Conservation (phyloP, 2,797 vertebrate species). For the Cossypha niveicapilla region DNA sequence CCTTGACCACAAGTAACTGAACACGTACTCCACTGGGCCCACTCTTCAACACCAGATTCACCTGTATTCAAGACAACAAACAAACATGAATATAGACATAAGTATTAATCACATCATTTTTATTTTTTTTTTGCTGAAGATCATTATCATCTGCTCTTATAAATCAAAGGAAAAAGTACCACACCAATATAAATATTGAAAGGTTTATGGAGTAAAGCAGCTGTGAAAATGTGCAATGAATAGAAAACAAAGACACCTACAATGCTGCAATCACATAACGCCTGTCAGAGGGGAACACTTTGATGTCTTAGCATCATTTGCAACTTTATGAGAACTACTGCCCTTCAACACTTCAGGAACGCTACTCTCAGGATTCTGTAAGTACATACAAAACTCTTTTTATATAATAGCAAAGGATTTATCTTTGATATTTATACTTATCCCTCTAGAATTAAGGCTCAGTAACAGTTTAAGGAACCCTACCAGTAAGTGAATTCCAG, state of each 20-base stretch:
- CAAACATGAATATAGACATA: conserved; percentile 75
- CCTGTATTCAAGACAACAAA: conserved; percentile 94
- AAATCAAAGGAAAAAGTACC: conserved; percentile 31
- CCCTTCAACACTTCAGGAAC: conserved; percentile 10
- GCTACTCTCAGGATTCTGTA: background rate
- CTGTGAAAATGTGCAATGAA: conserved; percentile 51
- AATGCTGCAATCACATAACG: background rate
- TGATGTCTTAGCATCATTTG: background rate
- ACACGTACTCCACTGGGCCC: conserved; percentile 99
- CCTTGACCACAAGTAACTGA: conserved; percentile 99
- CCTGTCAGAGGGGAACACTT: background rate
- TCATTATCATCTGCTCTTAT: conserved; percentile 17
- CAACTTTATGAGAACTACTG: background rate
- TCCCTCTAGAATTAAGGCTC: background rate
- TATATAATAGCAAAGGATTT: background rate
- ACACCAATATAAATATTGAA: conserved; percentile 30
- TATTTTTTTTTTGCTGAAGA: background rate
- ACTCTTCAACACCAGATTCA: conserved; percentile 99
- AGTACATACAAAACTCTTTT: background rate
- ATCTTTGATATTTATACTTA: background rate
- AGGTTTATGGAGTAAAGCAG: conserved; percentile 51
- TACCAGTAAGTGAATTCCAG: background rate
- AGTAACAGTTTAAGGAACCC: background rate
- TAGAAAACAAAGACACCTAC: conserved; percentile 46
- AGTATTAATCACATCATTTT: conserved; percentile 22